phyloP scores from a whole-genome alignment of 2,888 invertebrate species.

The Diaphora mendica region DNA sequence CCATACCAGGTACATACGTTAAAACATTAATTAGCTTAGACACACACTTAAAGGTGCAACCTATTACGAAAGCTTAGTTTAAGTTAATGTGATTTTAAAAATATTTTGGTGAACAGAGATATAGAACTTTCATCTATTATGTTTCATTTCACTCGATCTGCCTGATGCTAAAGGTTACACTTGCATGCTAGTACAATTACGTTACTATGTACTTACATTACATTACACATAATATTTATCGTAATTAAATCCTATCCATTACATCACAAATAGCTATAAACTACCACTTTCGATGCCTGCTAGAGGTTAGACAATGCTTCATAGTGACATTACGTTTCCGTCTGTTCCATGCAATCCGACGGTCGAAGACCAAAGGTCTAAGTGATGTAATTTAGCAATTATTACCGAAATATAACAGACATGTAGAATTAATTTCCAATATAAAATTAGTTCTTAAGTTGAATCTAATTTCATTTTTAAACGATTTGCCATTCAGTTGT shows the following conservation, averaged over 20 bases:
- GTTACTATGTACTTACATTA: not conserved
- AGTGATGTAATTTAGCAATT: conserved; percentile 24
- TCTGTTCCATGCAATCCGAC: conserved; percentile 1
- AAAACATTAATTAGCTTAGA: too few species aligned
- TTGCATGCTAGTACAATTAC: not conserved
- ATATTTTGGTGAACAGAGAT: not conserved
- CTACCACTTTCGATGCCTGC: conserved; percentile 13
- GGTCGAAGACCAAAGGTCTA: conserved; percentile 15
- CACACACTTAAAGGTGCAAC: too few species aligned
- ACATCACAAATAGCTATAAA: conserved; percentile 14
- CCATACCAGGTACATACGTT: too few species aligned
- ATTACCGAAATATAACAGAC: not conserved
- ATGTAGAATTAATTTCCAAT: not conserved
- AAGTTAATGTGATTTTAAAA: not conserved
- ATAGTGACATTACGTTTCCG: conserved; percentile 13
- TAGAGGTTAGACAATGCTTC: conserved; percentile 32
- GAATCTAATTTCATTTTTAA: not conserved
- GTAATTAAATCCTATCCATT: conserved; percentile 15
- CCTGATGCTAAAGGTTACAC: not conserved
- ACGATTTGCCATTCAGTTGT: not conserved
- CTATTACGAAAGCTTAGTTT: not conserved
- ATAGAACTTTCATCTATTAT: not conserved
- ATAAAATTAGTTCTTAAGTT: not conserved
- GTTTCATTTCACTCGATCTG: not conserved
- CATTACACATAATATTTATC: conserved; percentile 11